Percentiles rank a stretch among this genome's conserved stretches.
Evolutionary conservation across 2,113 vertebrate species (phyloP).

Genomic region (Colinus virginianus): DNA sequence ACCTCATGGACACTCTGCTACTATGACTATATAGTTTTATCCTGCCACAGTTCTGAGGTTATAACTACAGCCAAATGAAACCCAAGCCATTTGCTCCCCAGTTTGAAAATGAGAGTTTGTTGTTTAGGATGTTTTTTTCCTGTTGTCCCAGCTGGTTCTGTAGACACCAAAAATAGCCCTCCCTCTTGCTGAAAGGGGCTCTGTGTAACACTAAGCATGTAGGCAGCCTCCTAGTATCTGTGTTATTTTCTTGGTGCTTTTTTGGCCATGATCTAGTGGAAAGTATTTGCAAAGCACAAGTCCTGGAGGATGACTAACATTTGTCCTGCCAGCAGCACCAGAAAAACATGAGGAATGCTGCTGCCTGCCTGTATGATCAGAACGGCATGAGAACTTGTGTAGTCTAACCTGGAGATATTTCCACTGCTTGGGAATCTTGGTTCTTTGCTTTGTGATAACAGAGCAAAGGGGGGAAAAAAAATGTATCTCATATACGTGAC

Average conservation of each 20-base stretch:
- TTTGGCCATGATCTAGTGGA: background rate
- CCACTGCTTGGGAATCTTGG: background rate
- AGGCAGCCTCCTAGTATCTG: background rate
- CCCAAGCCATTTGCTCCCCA: background rate
- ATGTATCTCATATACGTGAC: background rate
- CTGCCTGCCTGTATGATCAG: background rate
- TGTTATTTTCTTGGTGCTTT: background rate
- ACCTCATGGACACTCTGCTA: background rate
- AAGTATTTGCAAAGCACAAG: background rate
- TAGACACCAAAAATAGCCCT: background rate
- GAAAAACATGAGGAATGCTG: background rate
- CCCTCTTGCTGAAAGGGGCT: background rate
- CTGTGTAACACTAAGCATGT: background rate
- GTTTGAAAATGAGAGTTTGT: background rate
- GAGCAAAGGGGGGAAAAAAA: background rate
- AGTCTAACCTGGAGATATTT: background rate
- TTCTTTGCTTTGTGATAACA: background rate
- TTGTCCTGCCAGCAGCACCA: background rate
- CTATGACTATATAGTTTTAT: background rate
- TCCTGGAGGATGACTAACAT: rapidly evolving
- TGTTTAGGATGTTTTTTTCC: background rate
- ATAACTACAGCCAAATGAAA: background rate
- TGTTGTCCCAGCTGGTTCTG: background rate
- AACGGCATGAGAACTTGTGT: rapidly evolving
- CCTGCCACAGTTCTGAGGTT: background rate